phyloP scores from a whole-genome alignment of 1,140 invertebrate genomes.

The Branchinecta lynchi region DNA sequence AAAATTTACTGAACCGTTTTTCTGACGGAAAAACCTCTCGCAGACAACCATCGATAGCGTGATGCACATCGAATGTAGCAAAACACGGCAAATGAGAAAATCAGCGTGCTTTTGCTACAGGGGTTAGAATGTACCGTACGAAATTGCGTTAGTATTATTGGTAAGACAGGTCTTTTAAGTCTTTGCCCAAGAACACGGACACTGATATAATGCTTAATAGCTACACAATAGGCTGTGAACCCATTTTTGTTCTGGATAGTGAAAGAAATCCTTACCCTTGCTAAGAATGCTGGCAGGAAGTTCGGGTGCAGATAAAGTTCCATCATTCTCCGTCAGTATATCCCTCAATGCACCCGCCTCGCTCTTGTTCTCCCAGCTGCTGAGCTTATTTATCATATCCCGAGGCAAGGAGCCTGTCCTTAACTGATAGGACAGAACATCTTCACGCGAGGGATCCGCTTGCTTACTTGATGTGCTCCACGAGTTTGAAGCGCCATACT shows the following conservation, averaged over 20 bases:
- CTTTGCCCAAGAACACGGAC: too few species aligned
- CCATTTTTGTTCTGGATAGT: conserved; percentile 20
- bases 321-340: conserved; percentile 51
- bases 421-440: conserved; percentile 3
- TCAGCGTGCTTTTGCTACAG: too few species aligned
- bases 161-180: too few species aligned
- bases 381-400: conserved; percentile 33
- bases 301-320: conserved; percentile 63
- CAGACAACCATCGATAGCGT: too few species aligned
- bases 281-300: conserved; percentile 39
- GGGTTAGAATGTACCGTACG: too few species aligned
- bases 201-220: too few species aligned
- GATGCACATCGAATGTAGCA: too few species aligned
- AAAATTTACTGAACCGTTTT: too few species aligned
- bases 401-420: conserved; percentile 49
- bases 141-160: too few species aligned
- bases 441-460: conserved; percentile 25
- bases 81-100: too few species aligned
- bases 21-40: too few species aligned
- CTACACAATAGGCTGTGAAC: too few species aligned
- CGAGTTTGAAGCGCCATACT: conserved; percentile 11
- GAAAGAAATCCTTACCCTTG: conserved; percentile 34
- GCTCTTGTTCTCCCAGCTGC: neutral
- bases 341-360: neutral
- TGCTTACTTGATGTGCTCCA: conserved; percentile 24